Evolutionary conservation across 2,113 vertebrate species (phyloP), one percentile per base, ranked within the genome.

Genomic region (Equus quagga): DNA sequence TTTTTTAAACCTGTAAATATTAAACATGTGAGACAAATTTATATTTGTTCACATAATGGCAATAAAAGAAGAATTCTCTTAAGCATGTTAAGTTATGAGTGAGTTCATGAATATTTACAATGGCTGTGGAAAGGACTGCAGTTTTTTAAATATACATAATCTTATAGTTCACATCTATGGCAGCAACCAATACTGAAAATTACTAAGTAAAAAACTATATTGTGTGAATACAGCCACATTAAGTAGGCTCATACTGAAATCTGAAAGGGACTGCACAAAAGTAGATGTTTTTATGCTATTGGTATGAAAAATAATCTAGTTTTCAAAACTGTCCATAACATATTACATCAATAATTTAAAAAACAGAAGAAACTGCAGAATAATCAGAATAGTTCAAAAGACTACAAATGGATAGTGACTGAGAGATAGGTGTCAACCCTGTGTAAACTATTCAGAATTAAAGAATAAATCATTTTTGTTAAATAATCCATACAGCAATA

Each of bases 51-150:
- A 62, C 49, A 89, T n/a, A 33, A 90, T 8, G 36, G 17, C 41
- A 73, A 58, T 79, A 84, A 87, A 91, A 90, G 28, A 79, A 92
- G 28, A 79, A 92, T 83, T 62, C 12, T 69, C 36, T 83, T 44
- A 72, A 87, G 56, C 69, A 51, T 83, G 26, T 18, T 82, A 91
- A 82, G 19, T 90, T 94, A 80, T n/a, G n/a, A 70, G 23, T 90
- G 33, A 92, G 26, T 94, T 90, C 84, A 82, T 78, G 58, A 96
- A 91, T 83, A 91, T 93, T 94, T 83, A 90, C 44, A 79, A 64
- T 64, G 36, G 19, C 33, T 89, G 21, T 60, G 46, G 10, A 19
- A 11, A 90, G 9, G 18, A 58, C 0, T 76, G 24, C 8, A 49
- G 70, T 56, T 96, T 82, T 81, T 89, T 65, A 96, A 96, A 91